A percentile compares a stretch with the other conserved stretches of the same genome.
These are phyloP conservation scores for Chloromyia formosa DNA, from an alignment of 2,888 invertebrate genomes.

Conservation along the genomic window DNA sequence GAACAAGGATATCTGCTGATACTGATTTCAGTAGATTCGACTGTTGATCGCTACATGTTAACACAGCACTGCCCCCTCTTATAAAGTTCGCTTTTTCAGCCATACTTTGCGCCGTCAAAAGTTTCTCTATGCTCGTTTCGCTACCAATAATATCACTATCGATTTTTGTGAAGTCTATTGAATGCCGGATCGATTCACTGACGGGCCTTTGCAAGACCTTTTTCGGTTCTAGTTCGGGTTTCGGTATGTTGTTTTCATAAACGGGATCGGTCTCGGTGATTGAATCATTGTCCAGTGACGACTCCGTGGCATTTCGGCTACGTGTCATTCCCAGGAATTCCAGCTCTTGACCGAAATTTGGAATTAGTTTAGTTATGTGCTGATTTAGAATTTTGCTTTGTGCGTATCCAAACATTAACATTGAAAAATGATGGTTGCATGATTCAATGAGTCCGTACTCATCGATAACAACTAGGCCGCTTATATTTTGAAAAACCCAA, in stretches of 20 bases:
- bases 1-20: slow-evolving; percentile 46
- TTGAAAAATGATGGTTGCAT: slow-evolving; percentile 74
- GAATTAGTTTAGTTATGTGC: slow-evolving; percentile 68
- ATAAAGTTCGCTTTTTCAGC: slow-evolving; percentile 31
- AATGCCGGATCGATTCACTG: slow-evolving; percentile 45
- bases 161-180: slow-evolving; percentile 27
- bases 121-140: slow-evolving; percentile 34
- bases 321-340: slow-evolving; percentile 65
- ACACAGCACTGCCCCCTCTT: neutral
- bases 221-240: slow-evolving; percentile 13
- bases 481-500: slow-evolving; percentile 71
- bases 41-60: slow-evolving; percentile 9
- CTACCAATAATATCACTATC: slow-evolving; percentile 13
- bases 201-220: slow-evolving; percentile 36
- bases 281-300: slow-evolving; percentile 67
- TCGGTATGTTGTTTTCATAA: slow-evolving; percentile 48
- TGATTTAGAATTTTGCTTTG: slow-evolving; percentile 69
- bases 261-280: slow-evolving; percentile 57
- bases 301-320: slow-evolving; percentile 67
- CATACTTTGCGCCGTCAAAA: slow-evolving; percentile 30
- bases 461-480: slow-evolving; percentile 72
- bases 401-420: slow-evolving; percentile 72
- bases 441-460: slow-evolving; percentile 71
- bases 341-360: slow-evolving; percentile 70
- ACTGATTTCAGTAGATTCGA: slow-evolving; percentile 39